These are phyloP conservation scores for Drosophila azteca DNA, from an alignment of 1,140 invertebrate species.

Conservation along the genomic window DNA sequence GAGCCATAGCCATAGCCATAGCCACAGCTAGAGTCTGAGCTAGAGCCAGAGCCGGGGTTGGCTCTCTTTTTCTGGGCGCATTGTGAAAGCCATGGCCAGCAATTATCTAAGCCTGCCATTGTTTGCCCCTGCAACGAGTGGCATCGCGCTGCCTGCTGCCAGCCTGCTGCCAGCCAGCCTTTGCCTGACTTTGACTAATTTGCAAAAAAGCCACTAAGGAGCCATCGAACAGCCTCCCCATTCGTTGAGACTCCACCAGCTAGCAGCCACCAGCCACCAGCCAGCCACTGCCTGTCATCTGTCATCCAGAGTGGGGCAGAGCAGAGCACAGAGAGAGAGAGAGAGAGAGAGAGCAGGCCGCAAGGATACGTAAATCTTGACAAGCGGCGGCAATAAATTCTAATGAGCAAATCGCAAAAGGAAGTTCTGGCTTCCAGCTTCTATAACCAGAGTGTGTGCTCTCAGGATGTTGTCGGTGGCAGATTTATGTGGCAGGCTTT, in stretches of 20 bases:
- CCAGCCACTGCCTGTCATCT: conserved; percentile 72
- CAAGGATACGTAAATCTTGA: conserved; percentile 81
- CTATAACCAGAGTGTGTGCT: conserved; percentile 2
- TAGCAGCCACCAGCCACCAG: conserved; percentile 9
- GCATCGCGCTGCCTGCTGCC: conserved; percentile 16
- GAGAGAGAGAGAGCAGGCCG: conserved; percentile 28
- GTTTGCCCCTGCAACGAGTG: conserved; percentile 43
- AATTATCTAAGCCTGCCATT: conserved; percentile 80
- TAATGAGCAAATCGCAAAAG: conserved; percentile 81
- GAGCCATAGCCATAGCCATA: conserved; percentile 6
- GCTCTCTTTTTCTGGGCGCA: conserved; percentile 68
- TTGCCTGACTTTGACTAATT: conserved; percentile 78
- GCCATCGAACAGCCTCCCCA: conserved; percentile 25
- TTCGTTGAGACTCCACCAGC: conserved; percentile 1
- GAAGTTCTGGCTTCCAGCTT: conserved; percentile 60
- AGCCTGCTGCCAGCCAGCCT: conserved; percentile 3
- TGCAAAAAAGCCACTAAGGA: conserved; percentile 65
- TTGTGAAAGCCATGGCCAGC: conserved; percentile 75
- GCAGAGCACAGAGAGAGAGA: conserved; percentile 5
- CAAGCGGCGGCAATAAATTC: conserved; percentile 80
- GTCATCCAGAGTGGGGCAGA: conserved; percentile 51
- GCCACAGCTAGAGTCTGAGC: conserved; percentile 3
- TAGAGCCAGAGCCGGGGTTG: conserved; percentile 25
- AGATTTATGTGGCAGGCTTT: conserved; percentile 76
- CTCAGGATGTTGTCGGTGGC: conserved; percentile 71